These are phyloP conservation scores for Lepidurus arcticus DNA, from an alignment of 1,140 invertebrate species.

Conservation along the genomic window DNA sequence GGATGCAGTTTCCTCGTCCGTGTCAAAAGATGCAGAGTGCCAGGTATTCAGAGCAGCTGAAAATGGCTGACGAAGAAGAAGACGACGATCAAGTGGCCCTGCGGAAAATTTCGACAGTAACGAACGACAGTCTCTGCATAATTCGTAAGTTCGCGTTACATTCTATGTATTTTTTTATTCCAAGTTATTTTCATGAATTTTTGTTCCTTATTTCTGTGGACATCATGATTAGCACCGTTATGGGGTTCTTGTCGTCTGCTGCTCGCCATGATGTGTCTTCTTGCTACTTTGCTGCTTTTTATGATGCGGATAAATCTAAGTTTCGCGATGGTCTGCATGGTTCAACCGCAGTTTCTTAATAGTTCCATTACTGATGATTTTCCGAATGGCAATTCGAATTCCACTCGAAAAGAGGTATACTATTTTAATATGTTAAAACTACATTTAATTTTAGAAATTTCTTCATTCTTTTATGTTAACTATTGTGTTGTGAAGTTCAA, in stretches of 20 bases:
- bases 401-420: background rate
- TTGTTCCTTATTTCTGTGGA: background rate
- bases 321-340: slow-evolving; percentile 43
- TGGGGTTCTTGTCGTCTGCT: slow-evolving; percentile 36
- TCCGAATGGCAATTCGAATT: slow-evolving; percentile 24
- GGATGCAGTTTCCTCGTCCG: background rate
- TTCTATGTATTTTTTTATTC: background rate
- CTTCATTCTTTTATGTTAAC: background rate
- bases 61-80: slow-evolving; percentile 28
- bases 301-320: slow-evolving; percentile 40
- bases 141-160: background rate
- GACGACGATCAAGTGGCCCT: slow-evolving; percentile 28
- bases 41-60: background rate
- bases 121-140: background rate
- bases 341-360: slow-evolving; percentile 34
- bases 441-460: too few species aligned
- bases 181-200: background rate
- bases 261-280: slow-evolving; percentile 36
- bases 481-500: too few species aligned
- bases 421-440: background rate
- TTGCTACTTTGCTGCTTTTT: slow-evolving; percentile 37
- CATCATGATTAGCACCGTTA: slow-evolving; percentile 33
- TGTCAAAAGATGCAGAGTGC: background rate
- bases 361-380: slow-evolving; percentile 1
- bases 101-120: slow-evolving; percentile 30